Percentiles rank a stretch among this genome's conserved stretches.
Conservation (phyloP, 1,140 invertebrate genomes). For the Drosophila yakuba region DNA sequence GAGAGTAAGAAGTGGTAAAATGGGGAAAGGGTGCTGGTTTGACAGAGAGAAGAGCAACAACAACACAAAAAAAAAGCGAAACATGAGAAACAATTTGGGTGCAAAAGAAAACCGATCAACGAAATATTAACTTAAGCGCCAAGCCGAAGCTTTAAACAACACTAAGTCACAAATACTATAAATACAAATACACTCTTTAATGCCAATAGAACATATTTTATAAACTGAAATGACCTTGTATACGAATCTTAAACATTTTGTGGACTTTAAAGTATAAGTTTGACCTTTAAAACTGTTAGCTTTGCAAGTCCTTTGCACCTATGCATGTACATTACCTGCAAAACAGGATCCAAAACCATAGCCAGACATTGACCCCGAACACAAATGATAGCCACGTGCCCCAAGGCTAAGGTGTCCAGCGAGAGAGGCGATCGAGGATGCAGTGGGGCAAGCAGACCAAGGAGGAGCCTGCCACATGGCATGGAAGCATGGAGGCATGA, state of each 20-base stretch:
- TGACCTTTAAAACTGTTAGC: not conserved
- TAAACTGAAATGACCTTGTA: too few relatives aligned
- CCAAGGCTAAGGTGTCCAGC: conserved; percentile 44
- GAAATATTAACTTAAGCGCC: conserved; percentile 15
- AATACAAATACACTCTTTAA: too few relatives aligned
- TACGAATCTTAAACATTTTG: too few relatives aligned
- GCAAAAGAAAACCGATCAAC: conserved; percentile 13
- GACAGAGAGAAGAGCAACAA: conserved; percentile 61
- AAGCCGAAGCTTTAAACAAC: not conserved
- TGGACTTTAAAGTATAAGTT: not conserved
- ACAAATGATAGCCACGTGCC: conserved; percentile 56
- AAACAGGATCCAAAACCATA: not conserved
- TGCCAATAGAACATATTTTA: too few relatives aligned
- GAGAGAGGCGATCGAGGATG: not conserved
- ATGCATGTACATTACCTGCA: too few relatives aligned
- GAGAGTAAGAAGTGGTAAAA: not conserved
- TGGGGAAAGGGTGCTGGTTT: conserved; percentile 23
- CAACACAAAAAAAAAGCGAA: not conserved
- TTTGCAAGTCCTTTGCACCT: too few relatives aligned
- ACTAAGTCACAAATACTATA: too few relatives aligned
- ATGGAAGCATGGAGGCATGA: conserved; percentile 2
- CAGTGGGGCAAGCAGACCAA: not conserved
- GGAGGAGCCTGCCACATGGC: conserved; percentile 24
- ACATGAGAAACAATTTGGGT: conserved; percentile 26
- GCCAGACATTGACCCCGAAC: conserved; percentile 53